Base-by-base conservation (phyloP, 2,888 invertebrate species). In the Ommatoiulus sabulosus region DNA sequence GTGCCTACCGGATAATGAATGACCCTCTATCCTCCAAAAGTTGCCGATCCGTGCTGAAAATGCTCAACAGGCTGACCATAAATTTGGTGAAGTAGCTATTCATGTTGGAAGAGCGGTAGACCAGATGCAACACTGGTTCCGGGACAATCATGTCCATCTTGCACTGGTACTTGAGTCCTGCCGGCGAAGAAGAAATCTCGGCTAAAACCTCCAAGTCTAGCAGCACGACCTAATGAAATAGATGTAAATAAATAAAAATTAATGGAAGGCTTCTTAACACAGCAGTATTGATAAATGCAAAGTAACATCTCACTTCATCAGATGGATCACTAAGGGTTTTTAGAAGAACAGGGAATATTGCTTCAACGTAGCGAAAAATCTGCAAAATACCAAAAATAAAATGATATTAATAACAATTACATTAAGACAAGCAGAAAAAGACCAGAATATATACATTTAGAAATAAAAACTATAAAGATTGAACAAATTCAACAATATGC, bases 171-270 rank as follows among this genome's bases (percentile, higher is more conserved):
- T 90, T 89, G 35, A 88, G 84, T 17, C 90, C 90, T 57, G 90
- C 90, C 52, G 90, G 86, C 35, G 90, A 90, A 12, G 94, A 94
- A 17, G 95, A 94, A 63, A 95, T 95, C 91, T 93, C 93, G 1
- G 98, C 97, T 90, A 99, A 94, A 88, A 99, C 98, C 91, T 98
- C 97, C 89, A 99, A 94, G 92, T 97, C 96, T 92, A 98, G 96
- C 89, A 98, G 95, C 85, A 99, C 98, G 89, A 99, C 99, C 93
- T 91, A 84, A 84, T 63, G 84, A 57, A 57, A 57, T 17, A 10
- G 15, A 15, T 57, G 10, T 4, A 57, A 5, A 0, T 15, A 57
- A 57, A 15, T 57, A 12, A 57, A 57, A 57, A 5, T 1, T 1
- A 17, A 10, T 15, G 57, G 15, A 57, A 57, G 12, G 15, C 17